Percentiles rank a stretch among this genome's conserved stretches.
Evolutionary conservation across 2,113 vertebrate species (phyloP).

Genomic region (Narcine bancroftii): DNA sequence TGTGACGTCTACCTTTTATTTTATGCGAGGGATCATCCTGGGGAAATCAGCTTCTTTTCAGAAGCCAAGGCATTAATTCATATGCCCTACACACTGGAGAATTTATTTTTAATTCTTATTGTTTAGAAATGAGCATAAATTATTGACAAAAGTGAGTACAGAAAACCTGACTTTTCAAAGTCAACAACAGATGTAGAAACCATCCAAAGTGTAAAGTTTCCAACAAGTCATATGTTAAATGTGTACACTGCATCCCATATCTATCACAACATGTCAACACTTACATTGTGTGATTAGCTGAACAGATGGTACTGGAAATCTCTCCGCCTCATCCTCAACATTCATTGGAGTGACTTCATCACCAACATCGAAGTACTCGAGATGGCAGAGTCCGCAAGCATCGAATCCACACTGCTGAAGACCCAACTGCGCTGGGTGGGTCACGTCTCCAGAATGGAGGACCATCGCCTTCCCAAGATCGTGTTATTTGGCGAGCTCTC

Average conservation of each 20-base stretch:
- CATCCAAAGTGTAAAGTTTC: neutral
- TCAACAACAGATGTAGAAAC: neutral
- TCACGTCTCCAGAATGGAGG: no score
- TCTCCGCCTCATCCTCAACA: no score
- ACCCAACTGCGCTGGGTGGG: no score
- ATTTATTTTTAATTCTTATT: neutral
- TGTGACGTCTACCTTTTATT: neutral
- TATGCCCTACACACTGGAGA: neutral
- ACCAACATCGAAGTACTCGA: no score
- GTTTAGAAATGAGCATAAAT: neutral
- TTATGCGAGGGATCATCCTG: neutral
- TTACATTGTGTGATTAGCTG: neutral
- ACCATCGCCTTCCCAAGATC: no score
- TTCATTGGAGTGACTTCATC: no score
- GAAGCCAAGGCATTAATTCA: neutral
- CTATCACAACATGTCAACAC: neutral
- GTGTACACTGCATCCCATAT: neutral
- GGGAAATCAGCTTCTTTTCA: neutral
- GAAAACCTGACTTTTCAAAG: neutral
- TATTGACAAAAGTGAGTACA: neutral
- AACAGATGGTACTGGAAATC: neutral
- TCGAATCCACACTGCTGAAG: no score
- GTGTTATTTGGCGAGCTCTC: no score
- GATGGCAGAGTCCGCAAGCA: no score
- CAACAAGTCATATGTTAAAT: neutral